Base-by-base conservation (phyloP, 2,888 invertebrate species). In the Yponomeuta plumbellus region DNA sequence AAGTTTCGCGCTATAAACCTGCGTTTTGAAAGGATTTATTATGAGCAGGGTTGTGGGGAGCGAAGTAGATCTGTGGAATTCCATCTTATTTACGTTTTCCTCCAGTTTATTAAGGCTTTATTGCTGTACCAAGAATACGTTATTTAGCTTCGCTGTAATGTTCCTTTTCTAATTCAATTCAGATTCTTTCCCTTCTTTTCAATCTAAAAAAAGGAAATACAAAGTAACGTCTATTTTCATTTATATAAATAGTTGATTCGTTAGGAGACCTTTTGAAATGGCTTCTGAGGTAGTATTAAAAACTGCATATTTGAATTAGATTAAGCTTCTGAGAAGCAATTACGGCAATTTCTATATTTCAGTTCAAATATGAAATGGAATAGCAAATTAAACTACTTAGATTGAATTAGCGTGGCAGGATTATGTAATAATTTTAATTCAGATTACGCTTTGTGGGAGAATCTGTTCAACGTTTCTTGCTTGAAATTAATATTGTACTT, bases 1-100 rank as follows among this genome's bases (percentile, higher is more conserved):
- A 84, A 83, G 75, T 77, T 79, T 71, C 73, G 72, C 72, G 70
- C 78, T 81, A 83, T 86, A 85, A 86, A 86, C 79, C 80, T 81
- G 84, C 84, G 85, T 85, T 84, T 82, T 76, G 75, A 75, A 74
- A 74, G 74, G 74, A 85, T 85, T 85, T 85, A 86, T 86, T 74
- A 76, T 78, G 70, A 72, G 81, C 84, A 82, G 82, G 84, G 83
- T 84, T 78, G 76, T 72, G 2, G 44, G 8, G 71, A 75, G 72
- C 71, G 71, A 72, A 79, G 80, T 71, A 71, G 73, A 77, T 76
- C 75, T 74, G 72, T 61, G 34, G 61, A 61, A 34, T 59, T 59
- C 59, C 59, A 59, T 69, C 71, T 73, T 72, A 75, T 72, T 77
- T 62, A 62, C 62, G 39, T 62, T 20, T 64, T 64, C 64, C 17